These are phyloP conservation scores for Doris montereyensis DNA, from an alignment of 2,888 invertebrate genomes.

Conservation along the genomic window DNA sequence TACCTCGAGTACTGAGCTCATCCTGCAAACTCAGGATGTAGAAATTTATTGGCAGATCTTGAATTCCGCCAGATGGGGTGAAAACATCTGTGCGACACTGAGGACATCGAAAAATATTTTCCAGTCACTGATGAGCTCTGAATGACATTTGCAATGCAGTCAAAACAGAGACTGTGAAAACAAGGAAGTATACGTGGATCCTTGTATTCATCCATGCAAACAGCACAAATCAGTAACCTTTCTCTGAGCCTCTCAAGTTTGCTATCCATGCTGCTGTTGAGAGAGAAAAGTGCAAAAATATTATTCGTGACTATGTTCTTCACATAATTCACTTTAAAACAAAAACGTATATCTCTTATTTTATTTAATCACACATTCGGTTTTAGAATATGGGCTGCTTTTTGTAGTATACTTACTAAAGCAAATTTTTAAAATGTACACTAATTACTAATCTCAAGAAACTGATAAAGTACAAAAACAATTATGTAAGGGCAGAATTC, in stretches of 20 bases:
- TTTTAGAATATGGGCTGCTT: too few species aligned
- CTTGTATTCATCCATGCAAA: slow-evolving; percentile 66
- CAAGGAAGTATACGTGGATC: slow-evolving; percentile 65
- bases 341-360: too few species aligned
- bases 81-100: slow-evolving; percentile 55
- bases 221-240: slow-evolving; percentile 61
- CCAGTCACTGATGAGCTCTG: slow-evolving; percentile 57
- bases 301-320: too few species aligned
- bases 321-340: too few species aligned
- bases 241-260: slow-evolving; percentile 61
- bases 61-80: slow-evolving; percentile 60
- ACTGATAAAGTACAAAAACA: too few species aligned
- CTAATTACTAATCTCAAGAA: too few species aligned
- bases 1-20: slow-evolving; percentile 56
- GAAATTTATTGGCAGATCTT: slow-evolving; percentile 64
- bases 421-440: too few species aligned
- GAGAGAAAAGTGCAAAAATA: too few species aligned
- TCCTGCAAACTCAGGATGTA: slow-evolving; percentile 64
- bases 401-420: too few species aligned
- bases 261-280: too few species aligned
- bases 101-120: slow-evolving; percentile 56
- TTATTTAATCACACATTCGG: too few species aligned
- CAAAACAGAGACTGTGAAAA: slow-evolving; percentile 62
- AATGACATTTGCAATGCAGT: slow-evolving; percentile 58
- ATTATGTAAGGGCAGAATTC: too few species aligned